Evolutionary conservation across 2,113 vertebrate genomes (phyloP), one percentile per base, ranked within the genome.

Genomic region (Rhinogobius similis): DNA sequence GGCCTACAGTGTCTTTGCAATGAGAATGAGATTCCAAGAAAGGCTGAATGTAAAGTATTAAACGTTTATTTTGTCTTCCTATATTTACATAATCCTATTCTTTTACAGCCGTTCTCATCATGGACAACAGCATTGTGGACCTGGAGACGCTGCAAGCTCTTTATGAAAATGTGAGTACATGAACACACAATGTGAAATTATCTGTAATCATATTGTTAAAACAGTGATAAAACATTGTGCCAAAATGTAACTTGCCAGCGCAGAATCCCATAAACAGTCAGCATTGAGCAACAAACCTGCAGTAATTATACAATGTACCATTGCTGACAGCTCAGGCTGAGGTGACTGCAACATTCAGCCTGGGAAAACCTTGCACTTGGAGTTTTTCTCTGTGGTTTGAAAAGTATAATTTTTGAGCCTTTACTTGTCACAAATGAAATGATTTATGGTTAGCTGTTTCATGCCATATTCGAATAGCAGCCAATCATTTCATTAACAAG

Each of bases 101-200:
- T 67, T 78, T 85, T 56, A 70, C 87, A 99, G 97, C 97, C 84
- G 92, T 99, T 88, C 93, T 98, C 91, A 97, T 97, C 90, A 95
- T 99, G 95, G 97, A 99, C 93, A 96, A 96, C 86, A 88, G 94
- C 14, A 94, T 98, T 62, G 97, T 99, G 85, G 97, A 99, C 82
- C 88, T 98, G 89, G 97, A 99, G 91, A 99, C 96, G 1, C 95
- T 99, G 77, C 97, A 99, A 90, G 96, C 96, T 41, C 93, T 99
- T 24, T 98, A 97, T 91, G 96, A 98, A 89, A 99, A 98, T 81
- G 97, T 98, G 91, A 98, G 97, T 97, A 93, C 63, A 44, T 24
- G 46, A 63, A 43, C 27, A 55, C 68, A 9, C 50, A 41, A 24
- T 62, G 46, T 48, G 29, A 53, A 78, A 64, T 39, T 13, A 78